Conservation (phyloP, 1,140 invertebrate genomes). For the Macrotrachela quadricornifera region DNA sequence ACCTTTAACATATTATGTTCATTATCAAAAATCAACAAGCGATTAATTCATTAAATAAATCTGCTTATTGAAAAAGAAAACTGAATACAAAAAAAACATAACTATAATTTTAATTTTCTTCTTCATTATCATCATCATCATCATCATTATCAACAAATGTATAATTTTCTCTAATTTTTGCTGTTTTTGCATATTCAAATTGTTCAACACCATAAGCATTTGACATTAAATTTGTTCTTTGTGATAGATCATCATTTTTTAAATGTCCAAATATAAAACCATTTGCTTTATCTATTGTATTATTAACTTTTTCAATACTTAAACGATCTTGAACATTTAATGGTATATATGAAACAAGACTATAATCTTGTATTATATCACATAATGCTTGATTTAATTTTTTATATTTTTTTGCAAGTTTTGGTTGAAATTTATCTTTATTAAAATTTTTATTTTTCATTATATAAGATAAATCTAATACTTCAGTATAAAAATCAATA, state of each 20-base stretch:
- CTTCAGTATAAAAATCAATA: slow-evolving; percentile 86
- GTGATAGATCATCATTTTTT: neutral
- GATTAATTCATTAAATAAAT: no score
- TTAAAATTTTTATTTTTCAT: neutral
- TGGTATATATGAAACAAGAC: slow-evolving; percentile 2
- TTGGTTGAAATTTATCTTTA: neutral
- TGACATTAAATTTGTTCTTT: no score
- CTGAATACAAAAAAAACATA: no score
- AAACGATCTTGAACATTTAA: slow-evolving; percentile 4
- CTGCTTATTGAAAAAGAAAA: no score
- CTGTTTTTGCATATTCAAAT: no score
- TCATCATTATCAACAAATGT: no score
- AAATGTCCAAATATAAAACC: slow-evolving; percentile 8
- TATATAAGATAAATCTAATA: slow-evolving; percentile 48
- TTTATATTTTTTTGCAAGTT: slow-evolving; percentile 1
- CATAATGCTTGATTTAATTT: slow-evolving; percentile 4
- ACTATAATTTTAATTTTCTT: no score
- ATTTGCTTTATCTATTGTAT: slow-evolving; percentile 7
- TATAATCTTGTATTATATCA: slow-evolving; percentile 7
- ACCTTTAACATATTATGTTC: no score
- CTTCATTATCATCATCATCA: no score
- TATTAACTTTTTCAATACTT: neutral
- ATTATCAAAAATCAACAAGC: no score
- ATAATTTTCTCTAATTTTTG: no score
- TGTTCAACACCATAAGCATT: no score